Evolutionary conservation across 2,888 invertebrate genomes (phyloP), one percentile per base, ranked within the genome.

Genomic region (Allygus modestus): DNA sequence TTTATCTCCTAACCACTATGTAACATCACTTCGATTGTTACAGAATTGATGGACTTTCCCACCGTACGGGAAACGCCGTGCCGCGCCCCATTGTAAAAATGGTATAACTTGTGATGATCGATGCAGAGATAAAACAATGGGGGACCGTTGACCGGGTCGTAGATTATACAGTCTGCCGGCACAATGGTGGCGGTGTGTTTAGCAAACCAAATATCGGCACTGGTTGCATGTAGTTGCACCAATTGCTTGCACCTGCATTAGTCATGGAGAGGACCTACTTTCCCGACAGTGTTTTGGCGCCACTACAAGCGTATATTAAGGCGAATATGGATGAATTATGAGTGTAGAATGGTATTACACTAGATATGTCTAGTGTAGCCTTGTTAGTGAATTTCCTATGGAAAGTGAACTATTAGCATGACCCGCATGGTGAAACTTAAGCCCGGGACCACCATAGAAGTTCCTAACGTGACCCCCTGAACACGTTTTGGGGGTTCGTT

Each of bases 181-280:
- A 54, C 54, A 54, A 54, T 54, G 20, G 54, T 12, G 1, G 28
- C 28, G 23, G 65, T 4, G 31, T 65, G 65, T 65, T 65, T 65
- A 28, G 73, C 73, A 73, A 73, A 43, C 73, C 73, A 73, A 73
- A 73, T 65, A 65, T 65, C 65, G 28, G 65, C 4, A 65, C 65
- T 65, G 65, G 28, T 1, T 17, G 12, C 65, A 65, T 65, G 20
- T 54, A 54, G 5, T 54, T 54, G 54, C 54, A 54, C 54, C 20
- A 11, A 54, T 54, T 54, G 54, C 15, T 5, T 31, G 65, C 65
- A 28, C 28, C 31, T 65, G 65, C 28, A 17, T 58, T 51, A 51
- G 17, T 51, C 51, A n/a, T n/a, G 58, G 46, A 46, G 54, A 54
- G 23, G 54, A 46, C 54, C 54, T 54, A 23, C 54, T 54, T 54